Conservation (phyloP, 2,888 invertebrate species). For the Prosapia bicincta region DNA sequence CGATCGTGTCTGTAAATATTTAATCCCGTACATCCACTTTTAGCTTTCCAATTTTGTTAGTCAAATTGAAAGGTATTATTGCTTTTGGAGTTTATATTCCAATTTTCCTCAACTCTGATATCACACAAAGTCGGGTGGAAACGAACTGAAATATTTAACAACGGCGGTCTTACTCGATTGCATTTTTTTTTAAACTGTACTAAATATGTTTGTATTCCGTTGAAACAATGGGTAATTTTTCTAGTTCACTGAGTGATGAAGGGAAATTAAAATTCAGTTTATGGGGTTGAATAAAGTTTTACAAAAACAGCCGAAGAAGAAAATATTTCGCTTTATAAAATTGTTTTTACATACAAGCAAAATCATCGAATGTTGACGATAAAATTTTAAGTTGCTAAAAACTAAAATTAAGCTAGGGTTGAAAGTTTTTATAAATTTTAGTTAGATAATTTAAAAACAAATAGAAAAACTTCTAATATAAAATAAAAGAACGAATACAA, state of each 20-base stretch:
- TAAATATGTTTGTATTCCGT: neutral
- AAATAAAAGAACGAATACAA: too few species aligned
- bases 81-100: neutral
- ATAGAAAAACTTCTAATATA: too few species aligned
- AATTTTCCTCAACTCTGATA: neutral
- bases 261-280: neutral
- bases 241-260: neutral
- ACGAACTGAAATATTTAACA: neutral
- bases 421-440: too few species aligned
- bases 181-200: neutral
- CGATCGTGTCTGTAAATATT: neutral
- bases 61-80: slow-evolving; percentile 2
- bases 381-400: too few species aligned
- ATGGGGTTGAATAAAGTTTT: neutral
- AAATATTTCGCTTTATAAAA: too few species aligned
- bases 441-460: too few species aligned
- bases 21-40: neutral
- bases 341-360: too few species aligned
- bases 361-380: too few species aligned
- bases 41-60: neutral
- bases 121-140: neutral
- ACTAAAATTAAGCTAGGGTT: too few species aligned
- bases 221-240: neutral
- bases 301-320: too few species aligned
- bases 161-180: neutral